Conservation (phyloP, 2,797 vertebrate species). For the Arnoldichthys spilopterus region DNA sequence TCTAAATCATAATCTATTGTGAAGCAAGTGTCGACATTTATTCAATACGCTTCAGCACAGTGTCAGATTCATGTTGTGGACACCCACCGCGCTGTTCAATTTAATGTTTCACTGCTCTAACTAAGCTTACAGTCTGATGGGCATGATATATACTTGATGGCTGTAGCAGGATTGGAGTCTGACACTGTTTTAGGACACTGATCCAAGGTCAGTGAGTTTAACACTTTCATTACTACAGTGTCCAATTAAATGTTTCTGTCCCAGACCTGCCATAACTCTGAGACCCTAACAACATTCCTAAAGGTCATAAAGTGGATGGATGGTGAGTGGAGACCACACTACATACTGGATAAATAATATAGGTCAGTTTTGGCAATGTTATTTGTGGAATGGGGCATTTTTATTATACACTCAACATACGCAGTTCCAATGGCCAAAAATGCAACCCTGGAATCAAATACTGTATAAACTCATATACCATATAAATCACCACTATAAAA, state of each 20-base stretch:
- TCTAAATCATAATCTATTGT: neutral
- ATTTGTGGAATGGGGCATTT: too few species aligned
- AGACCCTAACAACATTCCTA: slow-evolving; percentile 15
- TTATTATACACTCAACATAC: too few species aligned
- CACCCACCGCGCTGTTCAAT: neutral
- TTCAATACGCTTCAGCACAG: neutral
- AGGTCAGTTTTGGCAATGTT: neutral
- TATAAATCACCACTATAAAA: too few species aligned
- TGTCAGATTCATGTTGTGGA: slow-evolving; percentile 4
- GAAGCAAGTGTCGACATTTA: slow-evolving; percentile 8
- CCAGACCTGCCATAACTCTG: neutral
- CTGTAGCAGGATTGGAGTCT: too few species aligned
- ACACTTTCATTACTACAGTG: neutral
- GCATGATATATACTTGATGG: neutral
- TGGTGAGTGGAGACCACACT: slow-evolving; percentile 1
- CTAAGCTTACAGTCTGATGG: neutral
- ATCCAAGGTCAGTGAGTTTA: slow-evolving; percentile 7
- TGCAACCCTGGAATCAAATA: too few species aligned
- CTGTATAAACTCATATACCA: too few species aligned
- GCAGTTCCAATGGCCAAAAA: too few species aligned
- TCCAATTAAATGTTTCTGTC: slow-evolving; percentile 27
- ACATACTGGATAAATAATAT: neutral
- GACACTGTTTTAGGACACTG: neutral
- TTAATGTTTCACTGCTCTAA: slow-evolving; percentile 14
- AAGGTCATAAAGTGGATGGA: slow-evolving; percentile 33